Evolutionary conservation across 2,888 invertebrate genomes (phyloP).

Genomic region (Ariolimax columbianus): DNA sequence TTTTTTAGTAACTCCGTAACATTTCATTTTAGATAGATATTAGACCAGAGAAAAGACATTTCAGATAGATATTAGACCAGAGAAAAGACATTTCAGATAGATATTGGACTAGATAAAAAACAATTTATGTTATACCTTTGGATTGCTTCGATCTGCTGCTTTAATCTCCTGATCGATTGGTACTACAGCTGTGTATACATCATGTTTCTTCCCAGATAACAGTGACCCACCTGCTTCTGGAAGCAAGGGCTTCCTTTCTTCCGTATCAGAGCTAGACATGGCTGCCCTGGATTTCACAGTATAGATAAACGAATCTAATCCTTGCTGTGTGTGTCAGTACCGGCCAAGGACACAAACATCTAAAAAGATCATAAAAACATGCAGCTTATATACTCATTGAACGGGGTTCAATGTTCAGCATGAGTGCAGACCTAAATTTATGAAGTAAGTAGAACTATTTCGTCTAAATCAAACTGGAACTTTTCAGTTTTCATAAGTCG

Average conservation of each 20-base stretch:
- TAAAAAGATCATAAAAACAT: background rate
- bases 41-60: too few relatives aligned
- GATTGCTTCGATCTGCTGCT: background rate
- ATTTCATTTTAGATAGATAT: too few relatives aligned
- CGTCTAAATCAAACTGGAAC: background rate
- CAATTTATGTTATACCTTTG: slow-evolving; percentile 14
- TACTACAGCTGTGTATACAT: background rate
- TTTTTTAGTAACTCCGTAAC: too few relatives aligned
- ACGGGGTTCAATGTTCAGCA: background rate
- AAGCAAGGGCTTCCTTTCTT: slow-evolving; percentile 8
- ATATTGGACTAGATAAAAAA: too few relatives aligned
- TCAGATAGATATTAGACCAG: too few relatives aligned
- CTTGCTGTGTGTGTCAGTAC: background rate
- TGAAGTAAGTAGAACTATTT: slow-evolving; percentile 1
- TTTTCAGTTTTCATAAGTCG: background rate
- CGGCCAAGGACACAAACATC: background rate
- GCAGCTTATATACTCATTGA: background rate
- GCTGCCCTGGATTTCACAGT: background rate
- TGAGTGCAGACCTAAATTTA: background rate
- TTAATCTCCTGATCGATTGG: slow-evolving; percentile 10
- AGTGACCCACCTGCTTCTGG: background rate
- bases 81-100: too few relatives aligned
- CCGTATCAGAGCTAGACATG: background rate
- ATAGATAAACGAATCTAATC: background rate
- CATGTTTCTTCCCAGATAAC: background rate